A percentile compares a stretch with the other conserved stretches of the same genome.
These are phyloP conservation scores for Hydriomena furcata DNA, from an alignment of 2,888 invertebrate genomes.

Conservation along the genomic window DNA sequence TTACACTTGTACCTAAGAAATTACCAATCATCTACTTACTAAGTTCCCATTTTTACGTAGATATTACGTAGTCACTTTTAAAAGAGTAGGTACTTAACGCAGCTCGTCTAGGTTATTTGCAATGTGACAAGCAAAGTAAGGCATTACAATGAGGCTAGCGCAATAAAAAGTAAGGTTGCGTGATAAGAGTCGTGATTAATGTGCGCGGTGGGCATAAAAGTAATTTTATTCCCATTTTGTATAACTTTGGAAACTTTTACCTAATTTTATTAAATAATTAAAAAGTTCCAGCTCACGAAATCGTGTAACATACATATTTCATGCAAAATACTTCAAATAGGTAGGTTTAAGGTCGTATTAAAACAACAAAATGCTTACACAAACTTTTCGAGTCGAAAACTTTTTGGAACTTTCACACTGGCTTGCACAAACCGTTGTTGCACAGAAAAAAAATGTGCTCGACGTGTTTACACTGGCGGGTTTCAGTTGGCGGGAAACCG, in stretches of 20 bases:
- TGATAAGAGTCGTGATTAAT: conserved; percentile 45
- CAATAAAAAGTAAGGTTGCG: conserved; percentile 35
- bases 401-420: conserved; percentile 48
- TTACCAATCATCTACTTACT: too few relatives aligned
- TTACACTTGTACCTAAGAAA: too few relatives aligned
- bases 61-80: too few relatives aligned
- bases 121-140: conserved; percentile 28
- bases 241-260: conserved; percentile 44
- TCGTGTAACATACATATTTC: conserved; percentile 2
- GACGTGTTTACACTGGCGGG: conserved; percentile 58
- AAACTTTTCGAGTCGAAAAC: conserved; percentile 34
- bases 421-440: conserved; percentile 44
- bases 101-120: conserved; percentile 18
- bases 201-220: conserved; percentile 55
- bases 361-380: conserved; percentile 36
- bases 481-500: conserved; percentile 38
- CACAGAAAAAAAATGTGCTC: conserved; percentile 34
- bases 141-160: conserved; percentile 29
- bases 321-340: conserved; percentile 9
- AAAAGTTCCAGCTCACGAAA: conserved; percentile 20
- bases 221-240: conserved; percentile 55
- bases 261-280: conserved; percentile 28
- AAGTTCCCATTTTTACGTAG: too few relatives aligned
- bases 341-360: too few relatives aligned
- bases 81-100: too few relatives aligned